Conservation (phyloP, 2,888 invertebrate species). For the Scaptomyza polygonia region DNA sequence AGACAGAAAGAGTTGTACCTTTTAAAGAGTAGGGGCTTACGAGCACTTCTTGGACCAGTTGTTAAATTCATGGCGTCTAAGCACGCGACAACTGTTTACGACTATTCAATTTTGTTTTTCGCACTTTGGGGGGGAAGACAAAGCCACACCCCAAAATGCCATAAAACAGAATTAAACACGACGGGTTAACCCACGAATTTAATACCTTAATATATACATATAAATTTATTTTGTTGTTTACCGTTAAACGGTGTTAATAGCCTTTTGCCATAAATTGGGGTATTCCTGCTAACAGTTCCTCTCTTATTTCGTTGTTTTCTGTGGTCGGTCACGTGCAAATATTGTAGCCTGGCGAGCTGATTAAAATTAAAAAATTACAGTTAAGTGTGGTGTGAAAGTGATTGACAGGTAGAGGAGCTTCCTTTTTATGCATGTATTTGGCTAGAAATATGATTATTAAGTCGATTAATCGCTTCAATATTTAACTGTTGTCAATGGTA, state of each 20-base stretch:
- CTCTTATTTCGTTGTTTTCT: slow-evolving; percentile 12
- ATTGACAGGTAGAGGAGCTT: not conserved
- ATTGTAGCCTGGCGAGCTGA: slow-evolving; percentile 26
- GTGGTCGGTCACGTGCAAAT: too few species aligned
- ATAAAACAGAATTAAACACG: slow-evolving; percentile 17
- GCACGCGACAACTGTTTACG: slow-evolving; percentile 72
- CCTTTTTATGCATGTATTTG: too few species aligned
- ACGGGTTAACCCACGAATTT: slow-evolving; percentile 25
- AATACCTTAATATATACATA: not conserved
- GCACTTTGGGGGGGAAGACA: slow-evolving; percentile 6
- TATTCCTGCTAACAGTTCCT: not conserved
- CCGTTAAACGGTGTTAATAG: slow-evolving; percentile 68
- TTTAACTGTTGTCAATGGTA: too few species aligned
- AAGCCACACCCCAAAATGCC: slow-evolving; percentile 40
- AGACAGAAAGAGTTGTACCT: not conserved
- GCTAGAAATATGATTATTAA: not conserved
- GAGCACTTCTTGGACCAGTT: slow-evolving; percentile 33
- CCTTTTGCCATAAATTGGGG: slow-evolving; percentile 35
- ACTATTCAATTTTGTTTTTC: slow-evolving; percentile 56
- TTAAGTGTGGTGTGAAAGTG: not conserved
- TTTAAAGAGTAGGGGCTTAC: slow-evolving; percentile 11
- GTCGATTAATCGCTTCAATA: not conserved
- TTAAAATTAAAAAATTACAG: slow-evolving; percentile 25
- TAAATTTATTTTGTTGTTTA: slow-evolving; percentile 24
- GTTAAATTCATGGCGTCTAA: slow-evolving; percentile 70